Conservation (phyloP, 1,140 invertebrate species). For the Marisa cornuarietis region DNA sequence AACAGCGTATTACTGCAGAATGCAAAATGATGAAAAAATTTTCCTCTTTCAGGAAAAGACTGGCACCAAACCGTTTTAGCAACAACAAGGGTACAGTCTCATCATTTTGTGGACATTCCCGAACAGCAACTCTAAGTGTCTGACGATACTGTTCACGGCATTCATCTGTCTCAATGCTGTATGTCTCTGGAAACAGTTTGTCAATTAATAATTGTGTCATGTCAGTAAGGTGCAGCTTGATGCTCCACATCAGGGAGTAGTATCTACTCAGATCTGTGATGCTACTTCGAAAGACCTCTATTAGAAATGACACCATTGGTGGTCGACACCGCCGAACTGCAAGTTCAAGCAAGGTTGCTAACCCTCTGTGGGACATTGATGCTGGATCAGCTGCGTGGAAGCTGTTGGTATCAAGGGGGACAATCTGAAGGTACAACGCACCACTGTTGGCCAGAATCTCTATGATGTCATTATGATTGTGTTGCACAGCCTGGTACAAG, state of each 20-base stretch:
- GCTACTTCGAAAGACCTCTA: not conserved
- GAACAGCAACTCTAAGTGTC: not conserved
- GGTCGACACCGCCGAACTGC: not conserved
- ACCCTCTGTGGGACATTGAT: not conserved
- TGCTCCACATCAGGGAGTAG: not conserved
- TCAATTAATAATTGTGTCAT: not conserved
- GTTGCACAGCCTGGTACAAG: constrained; percentile 10
- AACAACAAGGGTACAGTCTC: constrained; percentile 1
- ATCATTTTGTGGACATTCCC: not conserved
- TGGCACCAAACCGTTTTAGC: constrained; percentile 6
- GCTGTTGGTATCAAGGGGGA: not conserved
- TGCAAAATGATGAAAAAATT: not conserved
- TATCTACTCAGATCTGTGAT: not conserved
- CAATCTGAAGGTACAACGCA: not conserved
- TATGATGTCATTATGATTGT: constrained; percentile 2
- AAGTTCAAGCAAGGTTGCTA: not conserved
- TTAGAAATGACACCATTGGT: not conserved
- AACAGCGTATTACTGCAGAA: not conserved
- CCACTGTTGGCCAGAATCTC: constrained; percentile 2
- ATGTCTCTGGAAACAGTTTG: not conserved
- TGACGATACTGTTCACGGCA: not conserved
- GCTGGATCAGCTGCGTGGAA: not conserved
- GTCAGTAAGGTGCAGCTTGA: not conserved
- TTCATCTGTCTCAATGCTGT: not conserved
- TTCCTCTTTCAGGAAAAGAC: not conserved